Evolutionary conservation across 2,797 vertebrate species (phyloP).

Genomic region (Paratrypauchen microcephalus): DNA sequence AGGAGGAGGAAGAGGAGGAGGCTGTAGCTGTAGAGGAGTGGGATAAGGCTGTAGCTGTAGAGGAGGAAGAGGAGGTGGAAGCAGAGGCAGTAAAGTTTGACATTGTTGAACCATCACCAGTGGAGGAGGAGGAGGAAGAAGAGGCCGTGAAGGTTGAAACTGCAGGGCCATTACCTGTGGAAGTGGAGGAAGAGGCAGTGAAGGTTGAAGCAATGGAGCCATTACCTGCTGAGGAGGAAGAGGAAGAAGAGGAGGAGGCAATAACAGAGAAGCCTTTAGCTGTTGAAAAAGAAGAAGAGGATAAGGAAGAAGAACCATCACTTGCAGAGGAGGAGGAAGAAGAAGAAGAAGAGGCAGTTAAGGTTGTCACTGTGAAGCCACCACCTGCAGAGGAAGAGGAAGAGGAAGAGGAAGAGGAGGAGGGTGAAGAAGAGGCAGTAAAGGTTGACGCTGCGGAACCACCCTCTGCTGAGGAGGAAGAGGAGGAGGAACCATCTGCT

Average conservation of each 20-base stretch:
- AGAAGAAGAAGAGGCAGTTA: constrained; percentile 13
- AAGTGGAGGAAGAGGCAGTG: background rate
- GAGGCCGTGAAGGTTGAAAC: constrained; percentile 13
- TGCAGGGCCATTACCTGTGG: background rate
- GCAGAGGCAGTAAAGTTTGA: background rate
- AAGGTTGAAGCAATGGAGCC: constrained; percentile 3
- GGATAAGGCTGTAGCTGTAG: too few species aligned
- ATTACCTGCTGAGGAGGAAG: background rate
- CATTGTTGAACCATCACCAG: background rate
- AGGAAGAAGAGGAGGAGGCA: background rate
- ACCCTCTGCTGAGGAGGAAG: constrained; percentile 19
- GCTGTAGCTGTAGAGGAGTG: background rate
- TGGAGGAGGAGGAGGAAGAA: constrained; percentile 9
- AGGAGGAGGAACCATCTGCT: constrained; percentile 21
- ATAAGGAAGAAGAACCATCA: constrained; percentile 2
- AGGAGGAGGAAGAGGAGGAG: background rate
- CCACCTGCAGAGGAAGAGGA: background rate
- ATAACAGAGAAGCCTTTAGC: constrained; percentile 3
- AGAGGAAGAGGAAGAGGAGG: background rate
- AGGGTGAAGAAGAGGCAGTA: constrained; percentile 12
- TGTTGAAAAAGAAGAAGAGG: background rate
- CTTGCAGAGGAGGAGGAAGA: background rate
- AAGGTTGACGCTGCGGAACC: constrained; percentile 6
- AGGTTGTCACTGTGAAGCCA: background rate
- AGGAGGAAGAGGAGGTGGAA: background rate